These are phyloP conservation scores for Percopsis transmontana DNA, from an alignment of 2,113 vertebrate species.

Conservation along the genomic window DNA sequence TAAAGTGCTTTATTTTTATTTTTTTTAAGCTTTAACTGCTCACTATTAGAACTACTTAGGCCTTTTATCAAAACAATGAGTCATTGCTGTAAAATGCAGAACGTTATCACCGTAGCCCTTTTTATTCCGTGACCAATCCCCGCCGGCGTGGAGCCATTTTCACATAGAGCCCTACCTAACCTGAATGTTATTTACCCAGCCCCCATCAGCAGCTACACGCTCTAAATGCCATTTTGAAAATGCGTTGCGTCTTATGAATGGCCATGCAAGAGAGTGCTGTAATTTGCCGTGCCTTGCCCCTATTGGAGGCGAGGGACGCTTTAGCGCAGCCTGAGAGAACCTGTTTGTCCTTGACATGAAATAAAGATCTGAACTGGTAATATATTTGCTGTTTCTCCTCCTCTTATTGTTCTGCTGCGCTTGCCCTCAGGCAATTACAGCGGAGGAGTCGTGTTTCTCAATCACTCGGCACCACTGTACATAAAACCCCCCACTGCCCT, in stretches of 20 bases:
- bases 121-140: constrained; percentile 21
- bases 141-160: constrained; percentile 30
- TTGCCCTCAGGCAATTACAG: constrained; percentile 76
- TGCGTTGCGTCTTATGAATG: constrained; percentile 65
- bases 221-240: constrained; percentile 69
- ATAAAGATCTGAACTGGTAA: constrained; percentile 72
- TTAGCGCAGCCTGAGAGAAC: constrained; percentile 54
- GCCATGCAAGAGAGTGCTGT: constrained; percentile 48
- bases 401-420: constrained; percentile 75
- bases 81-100: constrained; percentile 26
- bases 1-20: constrained; percentile 33
- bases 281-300: constrained; percentile 62
- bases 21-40: constrained; percentile 19
- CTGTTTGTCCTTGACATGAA: constrained; percentile 78
- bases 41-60: constrained; percentile 26
- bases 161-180: constrained; percentile 43
- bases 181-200: constrained; percentile 57
- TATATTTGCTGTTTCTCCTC: constrained; percentile 71
- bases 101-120: constrained; percentile 46
- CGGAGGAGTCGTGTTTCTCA: constrained; percentile 71
- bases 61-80: constrained; percentile 46
- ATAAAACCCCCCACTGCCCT: constrained; percentile 46
- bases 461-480: constrained; percentile 68
- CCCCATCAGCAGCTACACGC: constrained; percentile 54
- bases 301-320: constrained; percentile 62